Base-by-base conservation (phyloP, 2,797 vertebrate genomes). In the Enteromius unitaeniatus region DNA sequence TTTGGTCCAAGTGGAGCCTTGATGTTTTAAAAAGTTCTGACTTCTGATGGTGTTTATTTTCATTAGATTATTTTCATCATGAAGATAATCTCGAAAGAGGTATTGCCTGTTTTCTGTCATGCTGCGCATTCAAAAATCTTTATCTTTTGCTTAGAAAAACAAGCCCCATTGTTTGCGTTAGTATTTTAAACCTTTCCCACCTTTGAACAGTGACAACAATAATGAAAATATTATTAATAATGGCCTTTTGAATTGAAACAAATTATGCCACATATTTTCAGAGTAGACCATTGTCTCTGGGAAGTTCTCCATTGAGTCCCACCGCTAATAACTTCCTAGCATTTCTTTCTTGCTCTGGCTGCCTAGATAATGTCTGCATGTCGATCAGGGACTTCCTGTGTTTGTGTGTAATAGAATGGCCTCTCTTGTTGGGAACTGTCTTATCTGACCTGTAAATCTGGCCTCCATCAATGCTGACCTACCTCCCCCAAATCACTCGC, bases 381-480 rank as follows among this genome's bases (percentile, higher is more conserved):
- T 96, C 95, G 92, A 95, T 97, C 97, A 96, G 97, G 94, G 95
- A 95, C 96, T 97, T 99, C 98, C 98, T 98, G 97, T 96, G 93
- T 99, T 99, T 99, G 97, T 99, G 94, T 96, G 93, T 92, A 93
- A 93, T 93, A 97, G 96, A 97, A 97, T 97, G 93, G 95, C 89
- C 91, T 92, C 94, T 96, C 95, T 95, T 92, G 90, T 93, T 93
- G 91, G 93, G 94, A 94, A 95, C 86, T 49, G 92, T 93, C 94
- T 95, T 94, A 95, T 95, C 95, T 93, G 89, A 90, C 88, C 91
- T 90, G 92, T 91, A 93, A 94, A 96, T 95, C 95, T 92, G 90
- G 93, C 93, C 95, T 92, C 89, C 92, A 91, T 89, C 93, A 95
- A 95, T 90, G 92, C 92, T 91, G 92, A 95, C 94, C 92, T 92